Evolutionary conservation across 2,113 vertebrate species (phyloP), one percentile per base, ranked within the genome.

Genomic region (Tinamus guttatus): DNA sequence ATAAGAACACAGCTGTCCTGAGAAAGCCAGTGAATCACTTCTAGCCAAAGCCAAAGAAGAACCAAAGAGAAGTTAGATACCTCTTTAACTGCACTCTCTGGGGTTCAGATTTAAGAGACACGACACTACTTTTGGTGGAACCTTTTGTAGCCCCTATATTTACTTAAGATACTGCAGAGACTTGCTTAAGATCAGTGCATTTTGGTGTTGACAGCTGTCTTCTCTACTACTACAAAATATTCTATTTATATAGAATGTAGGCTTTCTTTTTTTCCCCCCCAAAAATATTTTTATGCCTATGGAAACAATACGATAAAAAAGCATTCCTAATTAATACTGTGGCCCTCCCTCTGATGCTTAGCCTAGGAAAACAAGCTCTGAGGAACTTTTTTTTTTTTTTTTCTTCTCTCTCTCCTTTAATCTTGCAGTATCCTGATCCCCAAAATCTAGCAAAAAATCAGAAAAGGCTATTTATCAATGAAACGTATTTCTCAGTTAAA

Each of bases 1-100:
- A 9, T 16, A 78, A 69, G 47, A 74, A 28, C 17, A 41, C 0
- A 0, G 20, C 1, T 74, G 8, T 51, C 32, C 45, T 36, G 56
- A 30, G 6, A 30, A 8, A 63, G 22, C 38, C 41, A 69, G 51
- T 27, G 6, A 64, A 79, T 59, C 32, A 21, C 24, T 84, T 74
- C 47, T 40, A 75, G 24, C 9, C 40, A 22, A 87, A 51, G 60
- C 22, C 32, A 74, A 56, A 87, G n/a, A 20, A 69, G 36, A 13
- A 79, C 36, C 54, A 62, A 68, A 74, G 47, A 38, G 32, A 13
- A 13, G 60, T 38, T 28, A 38, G 24, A 74, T 40, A 64, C 19
- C 7, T 45, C 45, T 58, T 68, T 1, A 4, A n/a, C 15, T 18
- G 13, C 20, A 63, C 13, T 16, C 15, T 49, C 64, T 10, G 7